A percentile compares a stretch with the other conserved stretches of the same genome.
phyloP scores from a whole-genome alignment of 2,113 vertebrate genomes.

The Pachycephala philippinensis region DNA sequence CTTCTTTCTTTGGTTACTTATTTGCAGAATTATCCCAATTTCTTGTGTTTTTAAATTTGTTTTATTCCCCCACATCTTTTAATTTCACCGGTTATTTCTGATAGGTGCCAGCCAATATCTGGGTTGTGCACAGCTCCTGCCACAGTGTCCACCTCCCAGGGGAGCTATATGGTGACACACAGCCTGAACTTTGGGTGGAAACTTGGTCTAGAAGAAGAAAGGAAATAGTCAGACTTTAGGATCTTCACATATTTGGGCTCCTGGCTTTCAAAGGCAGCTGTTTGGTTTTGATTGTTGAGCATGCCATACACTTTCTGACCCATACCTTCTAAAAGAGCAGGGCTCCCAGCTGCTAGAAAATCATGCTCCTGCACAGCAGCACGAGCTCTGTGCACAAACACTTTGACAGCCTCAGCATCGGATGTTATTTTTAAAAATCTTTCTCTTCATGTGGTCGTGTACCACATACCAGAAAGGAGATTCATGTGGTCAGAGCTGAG shows the following conservation, averaged over 20 bases:
- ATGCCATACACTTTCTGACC: background rate
- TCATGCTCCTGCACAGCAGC: rapidly evolving
- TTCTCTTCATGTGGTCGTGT: background rate
- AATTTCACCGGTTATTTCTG: background rate
- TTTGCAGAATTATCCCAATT: background rate
- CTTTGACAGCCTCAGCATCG: background rate
- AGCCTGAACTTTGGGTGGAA: background rate
- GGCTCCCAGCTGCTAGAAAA: background rate
- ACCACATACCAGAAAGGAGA: background rate
- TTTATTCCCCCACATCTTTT: rapidly evolving
- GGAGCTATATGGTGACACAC: rapidly evolving
- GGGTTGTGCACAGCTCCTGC: background rate
- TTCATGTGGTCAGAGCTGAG: background rate
- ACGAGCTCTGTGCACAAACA: background rate
- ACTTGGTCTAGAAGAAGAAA: background rate
- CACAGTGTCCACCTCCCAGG: background rate
- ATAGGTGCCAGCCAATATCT: background rate
- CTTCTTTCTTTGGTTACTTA: background rate
- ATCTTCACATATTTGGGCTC: background rate
- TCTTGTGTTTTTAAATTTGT: background rate
- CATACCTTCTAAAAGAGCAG: background rate
- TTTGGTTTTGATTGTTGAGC: background rate
- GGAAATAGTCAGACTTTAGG: background rate
- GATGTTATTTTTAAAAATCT: background rate
- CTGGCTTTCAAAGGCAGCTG: background rate